Base-by-base conservation (phyloP, 2,113 vertebrate species). In the Gymnorhina tibicen region DNA sequence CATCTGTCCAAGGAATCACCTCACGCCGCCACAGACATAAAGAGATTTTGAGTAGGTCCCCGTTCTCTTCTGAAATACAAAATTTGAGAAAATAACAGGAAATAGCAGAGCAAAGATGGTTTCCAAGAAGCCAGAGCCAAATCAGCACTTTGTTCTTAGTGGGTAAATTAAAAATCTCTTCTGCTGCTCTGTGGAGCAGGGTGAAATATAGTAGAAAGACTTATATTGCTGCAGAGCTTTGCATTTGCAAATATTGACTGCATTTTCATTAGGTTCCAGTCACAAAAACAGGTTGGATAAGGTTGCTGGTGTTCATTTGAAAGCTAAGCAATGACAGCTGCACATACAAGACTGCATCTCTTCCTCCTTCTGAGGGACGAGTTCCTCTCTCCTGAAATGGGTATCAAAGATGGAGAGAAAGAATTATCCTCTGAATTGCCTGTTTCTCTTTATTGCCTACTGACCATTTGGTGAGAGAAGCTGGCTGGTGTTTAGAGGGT, bases 81-180 rank as follows among this genome's bases (percentile, higher is more conserved):
- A 74, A 37, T 50, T 59, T 76, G 55, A 93, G 82, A 73, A 91
- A 89, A 50, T 11, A 85, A 95, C 78, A 91, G 93, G 95, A 95
- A 97, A 83, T 28, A 49, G 81, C 72, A 66, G 49, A 85, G 63
- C 74, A 73, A 89, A 87, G 74, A 37, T 0, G 1, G 72, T 55
- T 93, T 96, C 91, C 82, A 83, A 80, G 82, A 96, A 90, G 50
- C 79, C 32, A 41, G 59, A 83, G 82, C 79, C 85, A 94, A 87
- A 85, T 74, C 91, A 93, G 87, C 85, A 85, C 75, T 96, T 80
- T 42, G 53, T 46, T 93, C 74, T 66, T 46, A 47, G 41, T 50
- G 63, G 21, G 49, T 60, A 68, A 67, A 87, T 85, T 58, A 63
- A 91, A 92, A 67, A 32, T 37, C 77, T 87, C 39, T 66, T 89